Conservation (phyloP, 2,797 vertebrate genomes). For the Thripadectes ignobilis region DNA sequence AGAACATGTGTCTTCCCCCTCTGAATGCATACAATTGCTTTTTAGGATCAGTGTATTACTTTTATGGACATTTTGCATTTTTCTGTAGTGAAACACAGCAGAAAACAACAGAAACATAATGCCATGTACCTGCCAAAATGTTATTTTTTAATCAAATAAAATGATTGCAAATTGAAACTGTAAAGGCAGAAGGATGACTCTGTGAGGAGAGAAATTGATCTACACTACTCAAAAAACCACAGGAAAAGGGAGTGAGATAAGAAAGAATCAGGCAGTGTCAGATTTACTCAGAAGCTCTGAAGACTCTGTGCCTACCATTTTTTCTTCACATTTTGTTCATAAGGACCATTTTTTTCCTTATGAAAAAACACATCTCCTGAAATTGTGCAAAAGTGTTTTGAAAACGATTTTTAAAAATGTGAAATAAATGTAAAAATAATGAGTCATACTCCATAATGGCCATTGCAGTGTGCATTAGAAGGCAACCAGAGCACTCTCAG, state of each 20-base stretch:
- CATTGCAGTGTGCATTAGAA: constrained; percentile 54
- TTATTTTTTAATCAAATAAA: constrained; percentile 20
- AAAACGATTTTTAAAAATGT: constrained; percentile 47
- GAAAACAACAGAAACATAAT: background rate
- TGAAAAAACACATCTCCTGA: constrained; percentile 11
- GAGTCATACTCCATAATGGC: constrained; percentile 55
- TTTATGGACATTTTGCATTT: background rate
- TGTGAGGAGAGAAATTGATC: background rate
- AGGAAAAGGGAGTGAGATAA: background rate
- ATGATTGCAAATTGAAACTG: background rate
- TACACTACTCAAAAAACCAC: background rate
- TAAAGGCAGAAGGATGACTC: background rate
- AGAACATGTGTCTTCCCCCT: background rate
- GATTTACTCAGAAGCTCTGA: background rate
- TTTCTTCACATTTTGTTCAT: background rate
- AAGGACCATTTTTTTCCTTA: background rate
- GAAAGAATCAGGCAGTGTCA: background rate
- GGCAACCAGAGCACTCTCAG: constrained; percentile 58
- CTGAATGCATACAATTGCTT: background rate
- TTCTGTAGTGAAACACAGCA: background rate
- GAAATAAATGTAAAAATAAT: constrained; percentile 64
- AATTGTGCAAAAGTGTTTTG: constrained; percentile 40
- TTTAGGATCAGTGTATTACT: background rate
- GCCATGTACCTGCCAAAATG: background rate
- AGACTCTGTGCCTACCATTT: background rate